Evolutionary conservation across 2,888 invertebrate species (phyloP), one percentile per base, ranked within the genome.

Genomic region (Cepaea hortensis): DNA sequence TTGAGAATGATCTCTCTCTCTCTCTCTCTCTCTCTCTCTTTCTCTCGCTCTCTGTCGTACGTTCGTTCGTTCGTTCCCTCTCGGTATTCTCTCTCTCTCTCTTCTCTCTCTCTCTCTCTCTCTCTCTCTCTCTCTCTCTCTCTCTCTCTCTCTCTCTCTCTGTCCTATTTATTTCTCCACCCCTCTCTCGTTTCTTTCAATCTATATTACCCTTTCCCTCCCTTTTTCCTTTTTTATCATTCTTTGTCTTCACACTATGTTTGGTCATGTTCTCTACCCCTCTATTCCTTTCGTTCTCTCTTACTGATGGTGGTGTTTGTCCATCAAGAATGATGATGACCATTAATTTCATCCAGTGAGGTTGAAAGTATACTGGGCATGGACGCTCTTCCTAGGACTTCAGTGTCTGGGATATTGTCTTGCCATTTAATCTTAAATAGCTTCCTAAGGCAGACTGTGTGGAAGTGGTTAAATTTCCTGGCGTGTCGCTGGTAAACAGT

Each of bases 11-110:
- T 35, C 35, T 35, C 1, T 35, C 35, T 35, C 35, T 35, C 80
- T 80, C 1, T 85, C 46, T 80, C 20, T 80, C 70, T 80, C 15
- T 80, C 76, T 65, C 65, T 65, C 18, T 18, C 18, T 65, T 2
- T 13, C 18, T 18, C 18, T 65, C 65, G 1, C 18, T 18, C 18
- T 18, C 18, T 18, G 9, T 65, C 65, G 9, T 65, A 15, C 18
- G 9, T 18, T 13, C 0, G 13, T 65, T 65, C 65, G 9, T 65
- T 18, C 2, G 13, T 65, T 18, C 18, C 18, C 65, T 65, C 18
- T 65, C 65, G 9, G 13, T 65, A 15, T 65, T 65, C 18, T 65
- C 18, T 15, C 9, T 65, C 11, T n/a, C 20, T 73, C n/a, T n/a
- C 73, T 23, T n/a, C 20, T 73, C n/a, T n/a, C 73, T 23, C 73